phyloP scores from a whole-genome alignment of 2,888 invertebrate genomes.

The Drosophila mayaguana region DNA sequence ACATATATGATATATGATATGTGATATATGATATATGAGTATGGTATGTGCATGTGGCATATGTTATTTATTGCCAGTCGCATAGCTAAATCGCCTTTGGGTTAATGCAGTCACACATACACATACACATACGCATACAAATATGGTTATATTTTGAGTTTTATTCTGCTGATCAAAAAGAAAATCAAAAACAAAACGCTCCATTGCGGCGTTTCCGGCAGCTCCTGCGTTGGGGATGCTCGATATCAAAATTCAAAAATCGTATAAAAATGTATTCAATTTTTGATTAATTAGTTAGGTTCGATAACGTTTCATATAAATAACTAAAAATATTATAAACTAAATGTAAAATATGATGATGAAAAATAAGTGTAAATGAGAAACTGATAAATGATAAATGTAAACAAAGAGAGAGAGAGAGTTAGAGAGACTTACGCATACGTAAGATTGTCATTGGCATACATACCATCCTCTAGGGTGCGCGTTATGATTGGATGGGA shows the following conservation, averaged over 20 bases:
- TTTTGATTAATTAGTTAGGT: slow-evolving; percentile 63
- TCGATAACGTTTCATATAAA: slow-evolving; percentile 8
- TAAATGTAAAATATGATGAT: slow-evolving; percentile 15
- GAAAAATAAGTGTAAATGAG: slow-evolving; percentile 2
- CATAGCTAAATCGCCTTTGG: slow-evolving; percentile 27
- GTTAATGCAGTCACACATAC: slow-evolving; percentile 20
- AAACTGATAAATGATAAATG: slow-evolving; percentile 40
- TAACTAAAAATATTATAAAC: slow-evolving; percentile 6
- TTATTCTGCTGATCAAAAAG: slow-evolving; percentile 10
- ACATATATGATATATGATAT: slow-evolving; percentile 12
- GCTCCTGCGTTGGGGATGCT: slow-evolving; percentile 61
- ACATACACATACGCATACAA: slow-evolving; percentile 7
- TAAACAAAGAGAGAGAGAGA: slow-evolving; percentile 32
- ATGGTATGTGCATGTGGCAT: slow-evolving; percentile 8
- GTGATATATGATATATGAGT: not conserved
- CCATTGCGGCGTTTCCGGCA: slow-evolving; percentile 53
- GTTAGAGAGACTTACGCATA: slow-evolving; percentile 65
- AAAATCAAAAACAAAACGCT: slow-evolving; percentile 57
- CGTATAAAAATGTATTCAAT: slow-evolving; percentile 64
- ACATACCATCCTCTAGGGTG: slow-evolving; percentile 99
- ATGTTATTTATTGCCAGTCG: slow-evolving; percentile 32
- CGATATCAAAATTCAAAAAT: slow-evolving; percentile 77
- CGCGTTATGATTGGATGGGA: slow-evolving; percentile 96
- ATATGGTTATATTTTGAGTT: slow-evolving; percentile 14
- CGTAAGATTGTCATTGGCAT: slow-evolving; percentile 75